Conservation (phyloP, 2,113 vertebrate species). For the Rhipidura dahli region DNA sequence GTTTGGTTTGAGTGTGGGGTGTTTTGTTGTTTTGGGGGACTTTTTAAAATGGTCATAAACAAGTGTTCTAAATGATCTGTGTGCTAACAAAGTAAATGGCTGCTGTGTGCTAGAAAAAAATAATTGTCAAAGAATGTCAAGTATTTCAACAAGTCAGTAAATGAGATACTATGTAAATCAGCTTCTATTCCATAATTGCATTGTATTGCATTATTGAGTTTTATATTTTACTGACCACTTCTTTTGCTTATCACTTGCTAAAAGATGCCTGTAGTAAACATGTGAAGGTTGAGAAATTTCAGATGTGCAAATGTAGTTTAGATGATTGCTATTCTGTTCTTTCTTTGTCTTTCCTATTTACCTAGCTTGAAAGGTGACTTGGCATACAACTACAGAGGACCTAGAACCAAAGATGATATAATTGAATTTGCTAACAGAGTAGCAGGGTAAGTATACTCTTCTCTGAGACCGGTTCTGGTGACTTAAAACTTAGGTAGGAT, state of each 20-base stretch:
- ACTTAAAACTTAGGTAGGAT: background rate
- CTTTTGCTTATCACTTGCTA: background rate
- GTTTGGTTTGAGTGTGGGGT: background rate
- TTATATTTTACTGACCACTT: background rate
- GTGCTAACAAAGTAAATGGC: background rate
- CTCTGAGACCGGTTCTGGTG: background rate
- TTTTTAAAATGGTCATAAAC: background rate
- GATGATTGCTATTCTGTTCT: background rate
- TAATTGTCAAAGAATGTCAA: background rate
- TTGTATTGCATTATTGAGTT: background rate
- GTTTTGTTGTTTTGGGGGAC: background rate
- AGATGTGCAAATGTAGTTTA: background rate
- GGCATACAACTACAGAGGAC: slow-evolving; percentile 95
- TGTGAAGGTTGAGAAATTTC: background rate
- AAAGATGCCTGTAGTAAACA: background rate
- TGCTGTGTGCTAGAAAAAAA: background rate
- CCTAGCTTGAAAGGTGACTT: slow-evolving; percentile 90
- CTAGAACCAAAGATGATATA: slow-evolving; percentile 96
- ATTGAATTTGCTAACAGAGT: slow-evolving; percentile 97
- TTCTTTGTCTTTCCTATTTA: background rate
- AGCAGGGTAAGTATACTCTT: slow-evolving; percentile 83
- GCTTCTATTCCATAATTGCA: background rate
- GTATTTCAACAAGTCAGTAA: background rate
- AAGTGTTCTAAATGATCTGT: background rate
- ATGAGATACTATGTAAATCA: background rate